Conservation (phyloP, 1,140 invertebrate genomes). For the Apis florea region DNA sequence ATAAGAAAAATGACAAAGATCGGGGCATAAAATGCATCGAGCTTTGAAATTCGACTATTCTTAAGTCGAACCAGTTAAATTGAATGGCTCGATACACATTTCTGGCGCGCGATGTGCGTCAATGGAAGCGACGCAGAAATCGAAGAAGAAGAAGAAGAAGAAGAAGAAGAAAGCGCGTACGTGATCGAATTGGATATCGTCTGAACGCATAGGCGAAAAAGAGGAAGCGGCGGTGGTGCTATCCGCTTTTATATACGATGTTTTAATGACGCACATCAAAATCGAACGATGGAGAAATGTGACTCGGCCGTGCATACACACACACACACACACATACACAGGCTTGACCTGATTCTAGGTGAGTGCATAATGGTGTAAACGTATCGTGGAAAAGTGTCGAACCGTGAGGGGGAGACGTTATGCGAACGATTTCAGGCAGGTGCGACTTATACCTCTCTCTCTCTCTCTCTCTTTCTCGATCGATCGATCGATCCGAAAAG, state of each 20-base stretch:
- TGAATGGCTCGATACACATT: neutral
- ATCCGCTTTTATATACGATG: constrained; percentile 43
- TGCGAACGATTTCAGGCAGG: constrained; percentile 3
- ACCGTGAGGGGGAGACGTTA: constrained; percentile 24
- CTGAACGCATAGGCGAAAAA: constrained; percentile 1
- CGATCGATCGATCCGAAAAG: constrained; percentile 6
- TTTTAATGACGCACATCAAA: constrained; percentile 59
- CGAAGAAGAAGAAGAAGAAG: neutral
- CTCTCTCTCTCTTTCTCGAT: too few relatives aligned
- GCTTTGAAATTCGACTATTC: neutral
- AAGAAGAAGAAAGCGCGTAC: neutral
- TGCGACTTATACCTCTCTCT: neutral
- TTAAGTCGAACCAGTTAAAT: constrained; percentile 5
- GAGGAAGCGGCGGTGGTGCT: constrained; percentile 8
- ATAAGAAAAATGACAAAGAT: neutral
- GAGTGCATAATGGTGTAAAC: constrained; percentile 55
- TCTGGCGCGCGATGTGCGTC: constrained; percentile 21
- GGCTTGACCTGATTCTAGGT: constrained; percentile 51
- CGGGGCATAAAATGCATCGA: neutral
- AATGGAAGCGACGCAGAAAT: neutral
- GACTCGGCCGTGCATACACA: too few relatives aligned
- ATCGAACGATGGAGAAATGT: constrained; percentile 55
- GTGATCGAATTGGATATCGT: constrained; percentile 22
- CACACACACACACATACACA: neutral
- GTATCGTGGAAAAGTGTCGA: constrained; percentile 39